Evolutionary conservation across 1,140 invertebrate genomes (phyloP).

Genomic region (Cyphomyrmex costatus): DNA sequence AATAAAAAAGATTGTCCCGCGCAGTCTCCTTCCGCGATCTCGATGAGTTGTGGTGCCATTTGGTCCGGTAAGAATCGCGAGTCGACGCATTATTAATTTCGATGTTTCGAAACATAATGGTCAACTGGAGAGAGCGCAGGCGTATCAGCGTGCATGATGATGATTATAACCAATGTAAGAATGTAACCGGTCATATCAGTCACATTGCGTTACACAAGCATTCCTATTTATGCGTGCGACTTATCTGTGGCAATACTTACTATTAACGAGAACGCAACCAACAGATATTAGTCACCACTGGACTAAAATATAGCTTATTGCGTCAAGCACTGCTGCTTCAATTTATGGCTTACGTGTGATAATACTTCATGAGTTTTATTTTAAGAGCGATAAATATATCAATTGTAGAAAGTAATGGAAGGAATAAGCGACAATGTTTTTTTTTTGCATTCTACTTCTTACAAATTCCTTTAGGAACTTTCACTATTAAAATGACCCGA

Average conservation of each 20-base stretch:
- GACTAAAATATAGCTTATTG: slow-evolving; percentile 38
- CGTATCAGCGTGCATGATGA: not conserved
- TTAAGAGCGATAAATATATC: slow-evolving; percentile 33
- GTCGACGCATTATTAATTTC: slow-evolving; percentile 30
- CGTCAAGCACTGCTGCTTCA: slow-evolving; percentile 26
- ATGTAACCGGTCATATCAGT: slow-evolving; percentile 37
- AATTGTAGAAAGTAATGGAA: slow-evolving; percentile 8
- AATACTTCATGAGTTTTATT: slow-evolving; percentile 40
- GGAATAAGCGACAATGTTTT: not conserved
- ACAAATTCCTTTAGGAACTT: not conserved
- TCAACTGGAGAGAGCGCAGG: not conserved
- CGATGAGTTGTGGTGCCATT: not conserved
- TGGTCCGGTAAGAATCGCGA: slow-evolving; percentile 8
- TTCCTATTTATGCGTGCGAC: slow-evolving; percentile 11
- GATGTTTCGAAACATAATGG: not conserved
- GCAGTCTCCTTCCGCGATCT: slow-evolving; percentile 13
- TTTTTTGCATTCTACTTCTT: not conserved
- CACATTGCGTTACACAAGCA: slow-evolving; percentile 34
- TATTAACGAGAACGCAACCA: slow-evolving; percentile 34
- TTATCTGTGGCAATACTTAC: slow-evolving; percentile 20
- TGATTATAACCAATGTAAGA: slow-evolving; percentile 28
- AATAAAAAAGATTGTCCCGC: slow-evolving; percentile 59
- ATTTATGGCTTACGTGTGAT: slow-evolving; percentile 13
- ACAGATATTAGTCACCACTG: slow-evolving; percentile 36
- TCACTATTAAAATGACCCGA: not conserved